Percentiles rank a stretch among this genome's conserved stretches.
phyloP scores from a whole-genome alignment of 2,113 vertebrate species.

The Trogon surrucura region DNA sequence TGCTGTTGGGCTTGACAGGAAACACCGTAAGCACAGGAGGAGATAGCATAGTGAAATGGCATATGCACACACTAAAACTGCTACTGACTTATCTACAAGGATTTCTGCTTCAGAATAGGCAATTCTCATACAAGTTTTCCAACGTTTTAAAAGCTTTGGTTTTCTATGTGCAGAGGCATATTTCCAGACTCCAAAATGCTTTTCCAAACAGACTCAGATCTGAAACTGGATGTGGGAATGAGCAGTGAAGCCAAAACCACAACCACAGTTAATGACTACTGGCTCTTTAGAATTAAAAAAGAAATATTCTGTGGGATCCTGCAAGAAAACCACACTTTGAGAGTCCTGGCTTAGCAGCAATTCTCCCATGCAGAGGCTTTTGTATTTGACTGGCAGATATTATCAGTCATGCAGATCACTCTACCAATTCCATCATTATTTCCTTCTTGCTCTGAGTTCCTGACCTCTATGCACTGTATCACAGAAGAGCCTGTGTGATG shows the following conservation, averaged over 20 bases:
- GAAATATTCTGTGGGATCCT: not conserved
- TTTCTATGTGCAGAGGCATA: slow-evolving; percentile 26
- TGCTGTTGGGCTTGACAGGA: not conserved
- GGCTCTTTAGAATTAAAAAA: not conserved
- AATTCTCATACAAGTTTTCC: slow-evolving; percentile 16
- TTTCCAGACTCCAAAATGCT: slow-evolving; percentile 16
- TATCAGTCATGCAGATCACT: not conserved
- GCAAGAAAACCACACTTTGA: slow-evolving; percentile 3
- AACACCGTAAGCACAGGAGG: not conserved
- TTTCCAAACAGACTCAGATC: not conserved
- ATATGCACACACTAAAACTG: not conserved
- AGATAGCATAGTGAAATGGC: not conserved
- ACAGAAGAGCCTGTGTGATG: not conserved
- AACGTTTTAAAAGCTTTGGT: slow-evolving; percentile 2
- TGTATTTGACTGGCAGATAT: not conserved
- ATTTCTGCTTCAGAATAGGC: not conserved
- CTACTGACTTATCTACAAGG: not conserved
- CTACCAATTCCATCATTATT: not conserved
- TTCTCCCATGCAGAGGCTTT: not conserved
- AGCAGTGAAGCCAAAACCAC: slow-evolving; percentile 37
- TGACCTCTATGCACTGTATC: not conserved
- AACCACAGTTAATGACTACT: not conserved
- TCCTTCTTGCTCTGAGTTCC: not conserved
- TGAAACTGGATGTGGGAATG: slow-evolving; percentile 38
- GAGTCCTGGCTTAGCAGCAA: not conserved